Evolutionary conservation across 2,888 invertebrate species (phyloP).

Genomic region (Tenodera sinensis): DNA sequence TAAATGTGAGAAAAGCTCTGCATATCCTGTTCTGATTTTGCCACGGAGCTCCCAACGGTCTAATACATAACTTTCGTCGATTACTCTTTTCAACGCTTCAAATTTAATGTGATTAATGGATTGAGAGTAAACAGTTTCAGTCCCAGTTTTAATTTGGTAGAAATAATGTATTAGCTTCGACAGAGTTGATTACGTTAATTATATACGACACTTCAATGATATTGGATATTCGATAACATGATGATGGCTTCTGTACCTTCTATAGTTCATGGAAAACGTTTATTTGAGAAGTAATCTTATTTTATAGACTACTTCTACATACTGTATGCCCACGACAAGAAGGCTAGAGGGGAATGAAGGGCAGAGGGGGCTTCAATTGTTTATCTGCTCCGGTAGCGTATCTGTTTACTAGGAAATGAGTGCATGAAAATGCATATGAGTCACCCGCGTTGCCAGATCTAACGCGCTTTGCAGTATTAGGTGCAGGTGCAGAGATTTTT

Average conservation of each 20-base stretch:
- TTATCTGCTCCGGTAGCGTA: too few relatives aligned
- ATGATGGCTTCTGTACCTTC: background rate
- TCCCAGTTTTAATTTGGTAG: background rate
- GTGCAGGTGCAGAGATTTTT: too few relatives aligned
- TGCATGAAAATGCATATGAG: too few relatives aligned
- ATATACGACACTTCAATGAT: background rate
- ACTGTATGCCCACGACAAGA: too few relatives aligned
- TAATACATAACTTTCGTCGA: background rate
- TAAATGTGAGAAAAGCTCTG: background rate
- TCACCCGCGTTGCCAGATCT: too few relatives aligned
- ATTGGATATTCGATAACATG: background rate
- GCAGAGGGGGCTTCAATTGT: too few relatives aligned
- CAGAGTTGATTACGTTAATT: background rate
- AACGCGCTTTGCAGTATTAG: too few relatives aligned
- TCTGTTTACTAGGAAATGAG: too few relatives aligned
- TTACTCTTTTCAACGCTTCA: background rate
- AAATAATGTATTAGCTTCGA: background rate
- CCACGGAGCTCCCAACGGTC: background rate
- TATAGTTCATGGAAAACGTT: too few relatives aligned
- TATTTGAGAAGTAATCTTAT: too few relatives aligned
- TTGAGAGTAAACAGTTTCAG: background rate
- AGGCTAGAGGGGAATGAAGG: too few relatives aligned
- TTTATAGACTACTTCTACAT: too few relatives aligned
- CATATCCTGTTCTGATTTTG: background rate
- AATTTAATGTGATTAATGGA: background rate